Evolutionary conservation across 2,888 invertebrate genomes (phyloP), one percentile per base, ranked within the genome.

Genomic region (Unio delphinus): DNA sequence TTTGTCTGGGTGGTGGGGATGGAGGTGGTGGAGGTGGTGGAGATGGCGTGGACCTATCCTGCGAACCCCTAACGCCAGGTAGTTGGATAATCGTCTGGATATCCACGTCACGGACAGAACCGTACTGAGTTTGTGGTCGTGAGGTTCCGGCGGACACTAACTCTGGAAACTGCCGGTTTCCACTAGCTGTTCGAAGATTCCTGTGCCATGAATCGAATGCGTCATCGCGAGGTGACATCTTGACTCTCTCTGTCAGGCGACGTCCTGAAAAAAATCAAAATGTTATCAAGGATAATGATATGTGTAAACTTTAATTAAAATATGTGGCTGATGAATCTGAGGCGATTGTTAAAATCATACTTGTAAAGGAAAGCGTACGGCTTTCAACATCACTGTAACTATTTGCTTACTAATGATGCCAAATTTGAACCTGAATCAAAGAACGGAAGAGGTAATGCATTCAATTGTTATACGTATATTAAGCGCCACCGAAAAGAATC

Each of bases 91-190:
- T 45, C 15, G 45, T 45, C 45, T 3, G 45, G 45, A 45, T 15
- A 45, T 45, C 45, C 45, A 45, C 45, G 3, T 45, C 45, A 11
- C 45, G 45, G 45, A 45, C 3, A 45, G 45, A 45, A 45, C 45
- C 45, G 45, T 15, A 15, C 45, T 45, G 45, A 15, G 45, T 45
- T 45, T 20, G n/a, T 55, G 56, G 28, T 6, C n/a, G 55, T 0
- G 23, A 55, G 71, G 30, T 15, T 64, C 30, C 7, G 64, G 73
- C 18, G 65, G 56, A 45, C 1, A 66, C 59, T 59, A 77, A 68
- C 54, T 72, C 67, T 45, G 75, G 77, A 59, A 77, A 72, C 59
- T 72, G 75, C 58, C 73, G 28, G 15, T 68, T 70, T 45, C 67
- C 56, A 57, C 70, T 69, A 3, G 74, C 75, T 34, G 77, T 77